Evolutionary conservation across 2,888 invertebrate genomes (phyloP), one percentile per base, ranked within the genome.

Genomic region (Parascotia fuliginaria): DNA sequence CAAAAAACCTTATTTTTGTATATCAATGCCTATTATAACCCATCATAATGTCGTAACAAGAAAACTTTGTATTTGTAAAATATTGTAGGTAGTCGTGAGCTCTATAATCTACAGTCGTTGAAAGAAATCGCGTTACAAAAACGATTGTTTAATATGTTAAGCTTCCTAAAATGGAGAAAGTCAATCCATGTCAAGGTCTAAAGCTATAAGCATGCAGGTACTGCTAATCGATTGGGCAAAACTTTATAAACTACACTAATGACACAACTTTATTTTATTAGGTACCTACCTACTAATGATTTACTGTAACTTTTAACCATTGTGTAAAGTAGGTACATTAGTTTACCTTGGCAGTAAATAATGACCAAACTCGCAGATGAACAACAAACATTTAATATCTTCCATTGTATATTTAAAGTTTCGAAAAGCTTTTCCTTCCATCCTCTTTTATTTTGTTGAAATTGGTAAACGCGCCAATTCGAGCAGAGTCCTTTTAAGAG

Each of bases 371-470:
- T 54, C 51, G 31, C 48, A 45, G 42, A 60, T 54, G 54, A 44
- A 47, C 49, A 48, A 65, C 53, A 58, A 53, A 55, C 57, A 64
- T 61, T 61, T 61, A 61, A 65, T 53, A 43, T 60, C 45, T 60
- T 55, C 42, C 56, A 55, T 60, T 59, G 51, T 56, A 65, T 58
- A 60, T 48, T 60, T 54, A 22, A 33, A 46, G 47, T 52, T 65
- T 52, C 41, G 63, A 65, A 79, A 79, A 77, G 74, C 83, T 78
- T 73, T 81, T 61, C 64, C 77, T 79, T 71, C 53, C 62, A 61
- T n/a, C 50, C 64, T 71, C 71, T 73, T 71, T 68, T 37, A 54
- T 65, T 75, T 77, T 75, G 62, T 12, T 55, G 60, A 74, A 73
- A 73, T 71, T 67, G 59, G 64, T 62, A 55, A 50, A 52, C 63